phyloP scores from a whole-genome alignment of 2,113 vertebrate genomes.

The Seriola quinqueradiata region DNA sequence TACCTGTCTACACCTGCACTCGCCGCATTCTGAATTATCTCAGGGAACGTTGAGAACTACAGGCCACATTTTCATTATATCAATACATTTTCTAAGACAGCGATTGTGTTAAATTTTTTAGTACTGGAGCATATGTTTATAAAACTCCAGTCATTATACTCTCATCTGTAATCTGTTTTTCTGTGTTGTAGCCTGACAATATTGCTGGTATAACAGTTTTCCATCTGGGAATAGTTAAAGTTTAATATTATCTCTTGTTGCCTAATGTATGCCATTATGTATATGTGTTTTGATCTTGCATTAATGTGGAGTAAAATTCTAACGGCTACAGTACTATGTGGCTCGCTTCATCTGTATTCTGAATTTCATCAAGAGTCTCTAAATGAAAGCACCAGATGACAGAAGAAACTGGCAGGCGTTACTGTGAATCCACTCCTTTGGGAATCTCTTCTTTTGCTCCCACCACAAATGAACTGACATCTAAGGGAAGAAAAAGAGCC shows the following conservation, averaged over 20 bases:
- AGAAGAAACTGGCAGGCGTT: constrained; percentile 78
- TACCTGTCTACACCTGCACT: too few relatives aligned
- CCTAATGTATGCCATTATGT: constrained; percentile 18
- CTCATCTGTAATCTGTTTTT: neutral
- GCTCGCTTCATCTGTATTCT: constrained; percentile 61
- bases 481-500: constrained; percentile 74
- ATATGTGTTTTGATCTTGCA: constrained; percentile 14
- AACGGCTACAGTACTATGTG: constrained; percentile 31
- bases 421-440: constrained; percentile 75
- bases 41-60: too few relatives aligned
- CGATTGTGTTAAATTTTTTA: too few relatives aligned
- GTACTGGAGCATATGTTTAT: constrained; percentile 9
- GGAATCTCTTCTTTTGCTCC: constrained; percentile 72
- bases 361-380: constrained; percentile 69
- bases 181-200: neutral
- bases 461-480: constrained; percentile 79
- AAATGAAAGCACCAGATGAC: constrained; percentile 78
- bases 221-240: constrained; percentile 18
- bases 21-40: too few relatives aligned
- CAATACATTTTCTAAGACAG: too few relatives aligned
- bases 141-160: constrained; percentile 9
- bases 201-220: constrained; percentile 13
- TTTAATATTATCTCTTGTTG: constrained; percentile 12
- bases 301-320: constrained; percentile 41
- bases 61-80: too few relatives aligned